phyloP scores from a whole-genome alignment of 2,888 invertebrate species.

The Oxystoma pomonae region DNA sequence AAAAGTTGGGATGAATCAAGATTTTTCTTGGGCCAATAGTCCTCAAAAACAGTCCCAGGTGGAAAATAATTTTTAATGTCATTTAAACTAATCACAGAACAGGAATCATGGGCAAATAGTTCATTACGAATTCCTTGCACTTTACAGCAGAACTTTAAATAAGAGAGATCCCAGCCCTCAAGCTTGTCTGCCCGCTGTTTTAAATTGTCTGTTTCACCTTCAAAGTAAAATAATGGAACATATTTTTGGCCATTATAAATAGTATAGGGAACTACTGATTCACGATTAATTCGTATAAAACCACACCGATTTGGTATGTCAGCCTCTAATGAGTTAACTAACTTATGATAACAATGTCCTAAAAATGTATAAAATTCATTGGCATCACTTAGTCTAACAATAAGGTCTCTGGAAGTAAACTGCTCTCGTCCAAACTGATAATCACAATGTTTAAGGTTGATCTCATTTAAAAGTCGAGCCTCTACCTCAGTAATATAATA shows the following conservation, averaged over 20 bases:
- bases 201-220: constrained; percentile 88
- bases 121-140: constrained; percentile 90
- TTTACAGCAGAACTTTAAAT: constrained; percentile 91
- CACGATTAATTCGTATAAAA: constrained; percentile 87
- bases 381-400: constrained; percentile 84
- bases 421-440: constrained; percentile 83
- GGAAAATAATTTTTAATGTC: constrained; percentile 91
- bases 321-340: constrained; percentile 63
- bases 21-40: constrained; percentile 90
- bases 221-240: constrained; percentile 87
- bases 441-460: constrained; percentile 89
- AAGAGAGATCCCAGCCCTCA: constrained; percentile 89
- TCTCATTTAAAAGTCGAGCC: constrained; percentile 85
- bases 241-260: constrained; percentile 78
- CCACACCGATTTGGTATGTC: constrained; percentile 78
- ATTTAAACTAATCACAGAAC: constrained; percentile 83
- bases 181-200: constrained; percentile 82
- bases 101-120: constrained; percentile 85
- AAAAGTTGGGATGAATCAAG: constrained; percentile 72
- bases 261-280: constrained; percentile 90
- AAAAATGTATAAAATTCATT: constrained; percentile 87
- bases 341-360: constrained; percentile 82
- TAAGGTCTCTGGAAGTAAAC: constrained; percentile 84
- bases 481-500: constrained; percentile 91
- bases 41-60: constrained; percentile 84